Base-by-base conservation (phyloP, 1,140 invertebrate species). In the Rhagoletis pomonella region DNA sequence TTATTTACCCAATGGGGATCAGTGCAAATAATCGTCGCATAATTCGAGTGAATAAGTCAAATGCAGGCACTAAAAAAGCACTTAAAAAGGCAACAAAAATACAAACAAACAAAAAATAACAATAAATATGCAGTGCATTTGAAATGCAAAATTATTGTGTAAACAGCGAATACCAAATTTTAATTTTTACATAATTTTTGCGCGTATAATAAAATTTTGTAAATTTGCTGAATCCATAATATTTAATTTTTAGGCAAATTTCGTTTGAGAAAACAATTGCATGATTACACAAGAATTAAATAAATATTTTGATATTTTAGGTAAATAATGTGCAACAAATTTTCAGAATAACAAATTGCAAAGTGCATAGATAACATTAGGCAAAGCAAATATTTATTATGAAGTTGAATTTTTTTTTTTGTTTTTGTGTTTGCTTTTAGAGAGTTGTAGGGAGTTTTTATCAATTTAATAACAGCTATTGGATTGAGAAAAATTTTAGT, bases 1-100 rank as follows among this genome's bases (percentile, higher is more conserved):
- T 81, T 55, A 55, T 81, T 9, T 17, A 55, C 73, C 73, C 73
- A n/a, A 81, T 19, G 47, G 73, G 73, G 47, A 58, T 81, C 50
- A 55, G 0, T 55, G 73, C 73, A 81, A 81, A 55, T 55, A 19
- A 81, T 19, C 73, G 73, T 58, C 44, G 73, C 47, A 58, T 81
- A 29, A 55, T 81, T 81, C 3, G 19, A 10, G 47, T 58, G 73
- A 81, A 58, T 55, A 81, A 81, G 73, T 55, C 73, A 81, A 81
- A 44, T 67, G 39, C 10, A 29, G 9, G 19, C 64, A 67, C 29
- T 4, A 29, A 67, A 67, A 2, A 73, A 73, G 67, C 42, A 73
- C 3, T n/a, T 9, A 50, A 47, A 47, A 73, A 47, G 17, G 4
- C 67, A 73, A 73, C 47, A 17, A 17, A 62, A 17, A 29, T 29